Evolutionary conservation across 1,140 invertebrate genomes (phyloP).

Genomic region (Hycleus cichorii): DNA sequence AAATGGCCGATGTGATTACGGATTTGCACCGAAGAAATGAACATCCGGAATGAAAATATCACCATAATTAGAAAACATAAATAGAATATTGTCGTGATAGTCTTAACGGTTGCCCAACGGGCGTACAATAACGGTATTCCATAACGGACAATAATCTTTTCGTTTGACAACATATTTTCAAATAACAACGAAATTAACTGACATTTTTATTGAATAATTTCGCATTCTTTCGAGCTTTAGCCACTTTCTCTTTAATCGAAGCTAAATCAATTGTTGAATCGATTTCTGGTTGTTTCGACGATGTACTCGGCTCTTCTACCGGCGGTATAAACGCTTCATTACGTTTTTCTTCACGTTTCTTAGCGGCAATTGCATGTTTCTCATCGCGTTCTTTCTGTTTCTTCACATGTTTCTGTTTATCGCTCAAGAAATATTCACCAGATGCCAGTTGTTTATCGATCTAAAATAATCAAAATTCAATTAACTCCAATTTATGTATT

Average conservation of each 20-base stretch:
- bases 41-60: slow-evolving; percentile 20
- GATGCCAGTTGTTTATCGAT: slow-evolving; percentile 89
- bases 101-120: background rate
- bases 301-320: slow-evolving; percentile 48
- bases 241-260: slow-evolving; percentile 64
- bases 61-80: slow-evolving; percentile 6
- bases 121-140: background rate
- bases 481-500: slow-evolving; percentile 6
- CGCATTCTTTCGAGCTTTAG: slow-evolving; percentile 47
- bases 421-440: slow-evolving; percentile 94
- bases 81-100: background rate
- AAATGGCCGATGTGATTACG: slow-evolving; percentile 29
- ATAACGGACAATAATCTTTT: background rate
- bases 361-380: slow-evolving; percentile 61
- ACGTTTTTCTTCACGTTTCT: slow-evolving; percentile 67
- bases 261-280: slow-evolving; percentile 49
- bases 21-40: slow-evolving; percentile 25
- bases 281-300: slow-evolving; percentile 17
- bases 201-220: slow-evolving; percentile 19
- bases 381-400: slow-evolving; percentile 66
- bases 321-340: slow-evolving; percentile 79
- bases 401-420: slow-evolving; percentile 68
- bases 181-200: background rate
- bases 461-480: slow-evolving; percentile 24
- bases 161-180: background rate